Conservation (phyloP, 2,888 invertebrate genomes). For the Anarsia innoxiella region DNA sequence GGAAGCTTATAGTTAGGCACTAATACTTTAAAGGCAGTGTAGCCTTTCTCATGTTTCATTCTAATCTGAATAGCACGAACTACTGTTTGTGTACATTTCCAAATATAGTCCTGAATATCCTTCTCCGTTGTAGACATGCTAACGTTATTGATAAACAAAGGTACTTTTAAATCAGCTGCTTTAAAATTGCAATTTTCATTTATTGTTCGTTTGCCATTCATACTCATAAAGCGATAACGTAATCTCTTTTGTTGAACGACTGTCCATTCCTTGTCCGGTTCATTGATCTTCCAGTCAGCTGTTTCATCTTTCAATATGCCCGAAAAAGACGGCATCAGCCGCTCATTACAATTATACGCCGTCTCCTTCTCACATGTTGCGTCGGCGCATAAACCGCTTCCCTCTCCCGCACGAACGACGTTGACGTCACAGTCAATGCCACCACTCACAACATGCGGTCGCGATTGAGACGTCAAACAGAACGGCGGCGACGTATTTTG, state of each 20-base stretch:
- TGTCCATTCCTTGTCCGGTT: not conserved
- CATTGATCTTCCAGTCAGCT: not conserved
- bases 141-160: not conserved
- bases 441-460: not conserved
- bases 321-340: not conserved
- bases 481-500: no score
- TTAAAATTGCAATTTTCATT: not conserved
- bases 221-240: not conserved
- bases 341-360: not conserved
- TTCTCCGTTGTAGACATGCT: not conserved
- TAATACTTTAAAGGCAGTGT: not conserved
- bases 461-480: no score
- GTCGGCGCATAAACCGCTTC: no score
- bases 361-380: not conserved
- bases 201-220: not conserved
- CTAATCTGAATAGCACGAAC: not conserved
- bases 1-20: not conserved
- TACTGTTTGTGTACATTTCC: not conserved
- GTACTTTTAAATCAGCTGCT: not conserved
- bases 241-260: not conserved
- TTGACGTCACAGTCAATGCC: not conserved
- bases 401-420: not conserved
- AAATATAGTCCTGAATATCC: not conserved
- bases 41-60: not conserved
- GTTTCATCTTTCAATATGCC: not conserved